Conservation (phyloP, 2,113 vertebrate species). For the Apus apus region DNA sequence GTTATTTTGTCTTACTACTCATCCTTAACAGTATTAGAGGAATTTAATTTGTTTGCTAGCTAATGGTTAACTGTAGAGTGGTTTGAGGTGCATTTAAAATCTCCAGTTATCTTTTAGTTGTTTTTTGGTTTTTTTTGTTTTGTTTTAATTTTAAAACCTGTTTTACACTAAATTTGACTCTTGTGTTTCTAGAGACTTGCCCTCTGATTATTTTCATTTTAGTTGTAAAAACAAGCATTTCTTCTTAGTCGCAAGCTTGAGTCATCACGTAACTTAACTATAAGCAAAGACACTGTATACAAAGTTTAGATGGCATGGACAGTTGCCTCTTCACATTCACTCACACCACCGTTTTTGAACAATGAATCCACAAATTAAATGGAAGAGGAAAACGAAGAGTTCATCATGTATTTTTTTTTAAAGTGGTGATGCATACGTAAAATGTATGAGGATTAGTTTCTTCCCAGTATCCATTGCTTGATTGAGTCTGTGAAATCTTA, state of each 20-base stretch:
- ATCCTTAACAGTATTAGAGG: background rate
- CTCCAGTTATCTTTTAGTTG: background rate
- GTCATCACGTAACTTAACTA: background rate
- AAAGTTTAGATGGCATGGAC: background rate
- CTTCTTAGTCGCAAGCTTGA: background rate
- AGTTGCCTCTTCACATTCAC: background rate
- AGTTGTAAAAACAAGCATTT: background rate
- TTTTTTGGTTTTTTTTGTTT: background rate
- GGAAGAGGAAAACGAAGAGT: background rate
- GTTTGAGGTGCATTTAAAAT: background rate
- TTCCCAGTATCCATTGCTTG: background rate
- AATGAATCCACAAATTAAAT: background rate
- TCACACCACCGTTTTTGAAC: background rate
- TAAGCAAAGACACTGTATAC: background rate
- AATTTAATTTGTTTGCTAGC: background rate
- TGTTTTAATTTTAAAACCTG: background rate
- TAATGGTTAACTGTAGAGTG: background rate
- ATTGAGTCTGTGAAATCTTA: background rate
- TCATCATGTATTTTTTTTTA: background rate
- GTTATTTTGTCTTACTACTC: background rate
- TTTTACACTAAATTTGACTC: background rate
- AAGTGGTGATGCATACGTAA: background rate
- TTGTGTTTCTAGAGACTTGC: background rate
- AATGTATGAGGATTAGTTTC: background rate
- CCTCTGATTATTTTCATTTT: background rate